phyloP scores from a whole-genome alignment of 2,888 invertebrate species.

The Stratiomys singularior region DNA sequence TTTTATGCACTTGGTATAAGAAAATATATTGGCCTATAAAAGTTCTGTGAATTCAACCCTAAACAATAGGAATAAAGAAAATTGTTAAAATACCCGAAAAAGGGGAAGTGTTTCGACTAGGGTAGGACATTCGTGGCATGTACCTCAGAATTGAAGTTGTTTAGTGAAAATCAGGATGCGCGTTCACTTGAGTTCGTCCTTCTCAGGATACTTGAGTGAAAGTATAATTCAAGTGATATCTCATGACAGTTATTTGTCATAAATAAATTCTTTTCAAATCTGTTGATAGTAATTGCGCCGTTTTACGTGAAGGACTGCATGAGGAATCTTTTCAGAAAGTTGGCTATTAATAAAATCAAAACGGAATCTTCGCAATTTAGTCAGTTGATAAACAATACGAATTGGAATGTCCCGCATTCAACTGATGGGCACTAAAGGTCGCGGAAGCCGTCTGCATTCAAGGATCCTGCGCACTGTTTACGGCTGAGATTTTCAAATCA shows the following conservation, averaged over 20 bases:
- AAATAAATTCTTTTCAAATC: slow-evolving; percentile 40
- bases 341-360: slow-evolving; percentile 6
- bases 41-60: slow-evolving; percentile 48
- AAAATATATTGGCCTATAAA: slow-evolving; percentile 22
- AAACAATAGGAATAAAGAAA: slow-evolving; percentile 48
- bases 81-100: slow-evolving; percentile 28
- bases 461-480: not conserved
- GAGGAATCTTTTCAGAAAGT: slow-evolving; percentile 1
- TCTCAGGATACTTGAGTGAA: slow-evolving; percentile 5
- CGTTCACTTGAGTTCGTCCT: not conserved
- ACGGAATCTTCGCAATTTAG: slow-evolving; percentile 18
- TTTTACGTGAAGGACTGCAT: not conserved
- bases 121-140: not conserved
- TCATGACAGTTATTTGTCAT: slow-evolving; percentile 40
- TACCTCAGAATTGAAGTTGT: not conserved
- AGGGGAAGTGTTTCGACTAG: not conserved
- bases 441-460: not conserved
- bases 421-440: slow-evolving; percentile 16
- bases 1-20: slow-evolving; percentile 21
- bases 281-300: slow-evolving; percentile 28
- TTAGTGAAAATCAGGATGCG: not conserved
- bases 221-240: slow-evolving; percentile 37
- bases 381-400: not conserved
- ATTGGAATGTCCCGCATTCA: slow-evolving; percentile 21
- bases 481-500: not conserved